Evolutionary conservation across 1,140 invertebrate species (phyloP).

Genomic region (Apis laboriosa): DNA sequence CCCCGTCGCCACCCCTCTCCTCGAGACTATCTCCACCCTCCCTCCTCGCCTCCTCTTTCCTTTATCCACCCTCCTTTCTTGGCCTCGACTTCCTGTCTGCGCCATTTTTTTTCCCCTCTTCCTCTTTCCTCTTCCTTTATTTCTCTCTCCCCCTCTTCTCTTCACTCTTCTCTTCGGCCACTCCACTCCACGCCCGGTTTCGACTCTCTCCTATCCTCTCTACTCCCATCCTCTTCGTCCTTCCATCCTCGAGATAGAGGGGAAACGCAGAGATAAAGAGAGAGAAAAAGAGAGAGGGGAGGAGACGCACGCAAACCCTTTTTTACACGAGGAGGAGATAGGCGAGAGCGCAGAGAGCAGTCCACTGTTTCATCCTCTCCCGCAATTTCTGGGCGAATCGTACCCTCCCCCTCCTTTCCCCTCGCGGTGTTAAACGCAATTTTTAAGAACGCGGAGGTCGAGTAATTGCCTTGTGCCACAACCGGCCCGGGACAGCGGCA

Average conservation of each 20-base stretch:
- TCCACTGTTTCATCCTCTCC: conserved; percentile 35
- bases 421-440: conserved; percentile 39
- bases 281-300: neutral
- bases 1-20: conserved; percentile 58
- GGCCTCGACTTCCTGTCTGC: conserved; percentile 53
- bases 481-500: neutral
- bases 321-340: conserved; percentile 29
- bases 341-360: conserved; percentile 11
- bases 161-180: conserved; percentile 35
- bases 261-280: conserved; percentile 30
- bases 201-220: no score
- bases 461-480: conserved; percentile 42
- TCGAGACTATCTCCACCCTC: conserved; percentile 57
- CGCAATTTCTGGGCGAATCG: conserved; percentile 49
- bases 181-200: conserved; percentile 3
- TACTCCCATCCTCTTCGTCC: neutral
- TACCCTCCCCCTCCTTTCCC: conserved; percentile 12
- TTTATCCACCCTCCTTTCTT: conserved; percentile 63
- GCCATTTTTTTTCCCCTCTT: conserved; percentile 52
- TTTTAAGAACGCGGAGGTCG: conserved; percentile 49
- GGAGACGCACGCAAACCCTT: conserved; percentile 40
- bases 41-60: conserved; percentile 47
- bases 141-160: conserved; percentile 17
- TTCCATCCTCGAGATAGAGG: conserved; percentile 17
- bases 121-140: conserved; percentile 26